A percentile compares a stretch with the other conserved stretches of the same genome.
phyloP scores from a whole-genome alignment of 2,797 vertebrate species.

The Muscicapa striata region DNA sequence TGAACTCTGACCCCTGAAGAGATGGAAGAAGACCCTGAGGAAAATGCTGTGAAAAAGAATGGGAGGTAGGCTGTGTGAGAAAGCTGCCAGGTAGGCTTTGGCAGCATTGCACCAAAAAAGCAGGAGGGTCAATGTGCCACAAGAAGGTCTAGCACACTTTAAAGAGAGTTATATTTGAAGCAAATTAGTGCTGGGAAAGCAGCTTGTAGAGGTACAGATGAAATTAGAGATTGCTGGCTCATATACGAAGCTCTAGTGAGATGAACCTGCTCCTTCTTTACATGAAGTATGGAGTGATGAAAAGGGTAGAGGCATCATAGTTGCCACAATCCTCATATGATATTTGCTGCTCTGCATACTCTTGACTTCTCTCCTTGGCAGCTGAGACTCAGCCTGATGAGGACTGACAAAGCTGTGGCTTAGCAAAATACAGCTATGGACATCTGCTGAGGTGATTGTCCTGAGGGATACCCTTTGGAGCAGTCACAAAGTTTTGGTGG shows the following conservation, averaged over 20 bases:
- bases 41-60: background rate
- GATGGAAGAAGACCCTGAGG: background rate
- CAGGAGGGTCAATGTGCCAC: background rate
- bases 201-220: background rate
- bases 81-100: background rate
- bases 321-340: background rate
- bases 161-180: background rate
- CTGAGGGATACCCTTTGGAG: background rate
- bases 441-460: background rate
- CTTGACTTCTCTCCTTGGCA: background rate
- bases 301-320: background rate
- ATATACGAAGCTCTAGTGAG: background rate
- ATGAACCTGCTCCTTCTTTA: background rate
- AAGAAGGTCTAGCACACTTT: background rate
- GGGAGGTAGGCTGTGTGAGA: background rate
- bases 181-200: background rate
- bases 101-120: background rate
- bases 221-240: background rate
- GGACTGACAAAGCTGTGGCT: background rate
- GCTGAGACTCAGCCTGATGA: background rate
- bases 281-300: slow-evolving; percentile 8
- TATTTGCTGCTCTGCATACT: background rate
- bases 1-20: background rate
- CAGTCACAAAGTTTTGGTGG: background rate
- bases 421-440: background rate